Base-by-base conservation (phyloP, 2,888 invertebrate species). In the Euplexia lucipara region DNA sequence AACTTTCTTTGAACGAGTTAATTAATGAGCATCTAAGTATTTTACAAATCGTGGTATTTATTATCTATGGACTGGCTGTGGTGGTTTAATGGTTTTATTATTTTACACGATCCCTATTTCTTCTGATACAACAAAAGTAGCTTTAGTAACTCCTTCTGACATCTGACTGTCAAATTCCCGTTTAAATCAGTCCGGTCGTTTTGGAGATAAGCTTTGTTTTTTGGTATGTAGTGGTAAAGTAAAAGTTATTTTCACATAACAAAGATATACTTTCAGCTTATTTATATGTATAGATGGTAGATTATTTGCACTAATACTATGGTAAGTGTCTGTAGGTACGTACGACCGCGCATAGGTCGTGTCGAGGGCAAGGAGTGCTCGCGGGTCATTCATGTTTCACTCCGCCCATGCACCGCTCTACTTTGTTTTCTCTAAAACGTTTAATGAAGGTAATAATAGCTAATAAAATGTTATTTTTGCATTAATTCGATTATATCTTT, bases 321-420 rank as follows among this genome's bases (percentile, higher is more conserved):
- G 78, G 57, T 83, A 86, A 87, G 85, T 84, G 85, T 81, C 85
- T 82, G 83, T 26, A 26, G 26, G 26, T 26, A 26, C 26, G 26
- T 83, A 83, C 83, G 81, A 83, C 83, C 86, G 83, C 82, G 82
- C 82, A 75, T 63, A 80, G 89, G 88, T 89, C 89, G 85, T 83
- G 86, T 88, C 85, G 86, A 83, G 89, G 88, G 84, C 88, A 87
- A 83, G 79, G 39, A 84, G 84, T 85, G 88, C 89, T 89, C 78
- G 84, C 83, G 84, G 91, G 90, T 87, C 89, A 87, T 87, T 91
- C 91, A 90, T 89, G 91, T 79, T 83, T 83, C 85, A 88, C 90
- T 85, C 91, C 90, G 91, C 91, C 91, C 90, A 86, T 86, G 83
- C 83, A 82, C 81, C 86, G 89, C 86, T 90, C 90, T 84, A 89